A percentile compares a stretch with the other conserved stretches of the same genome.
Evolutionary conservation across 2,113 vertebrate species (phyloP).

Genomic region (Equus przewalskii): DNA sequence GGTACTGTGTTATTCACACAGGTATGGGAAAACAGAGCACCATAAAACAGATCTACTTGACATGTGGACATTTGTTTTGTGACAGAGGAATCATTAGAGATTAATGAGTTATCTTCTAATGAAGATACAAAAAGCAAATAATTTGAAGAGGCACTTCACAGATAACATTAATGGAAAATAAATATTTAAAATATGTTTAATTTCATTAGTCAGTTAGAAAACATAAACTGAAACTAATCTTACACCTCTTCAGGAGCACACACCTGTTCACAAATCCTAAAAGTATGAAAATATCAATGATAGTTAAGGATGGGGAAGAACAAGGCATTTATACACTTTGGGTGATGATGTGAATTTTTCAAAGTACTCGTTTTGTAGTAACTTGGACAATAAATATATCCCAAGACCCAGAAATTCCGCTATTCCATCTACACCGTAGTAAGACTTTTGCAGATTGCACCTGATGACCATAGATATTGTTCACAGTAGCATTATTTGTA

Average conservation of each 20-base stretch:
- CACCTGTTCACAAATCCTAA: background rate
- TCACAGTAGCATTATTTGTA: background rate
- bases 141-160: background rate
- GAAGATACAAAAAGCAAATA: background rate
- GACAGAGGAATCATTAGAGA: background rate
- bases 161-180: background rate
- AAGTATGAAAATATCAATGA: background rate
- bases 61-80: background rate
- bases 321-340: background rate
- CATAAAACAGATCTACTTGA: background rate
- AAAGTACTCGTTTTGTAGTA: background rate
- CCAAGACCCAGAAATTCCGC: background rate
- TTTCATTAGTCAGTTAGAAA: background rate
- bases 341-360: background rate
- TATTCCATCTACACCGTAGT: background rate
- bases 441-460: background rate
- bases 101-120: background rate
- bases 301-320: background rate
- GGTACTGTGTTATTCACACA: background rate
- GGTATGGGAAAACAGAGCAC: background rate
- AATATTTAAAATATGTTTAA: background rate
- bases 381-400: background rate
- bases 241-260: background rate
- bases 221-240: background rate
- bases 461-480: background rate